phyloP scores from a whole-genome alignment of 2,797 vertebrate genomes.

The Syngnathus rostellatus region DNA sequence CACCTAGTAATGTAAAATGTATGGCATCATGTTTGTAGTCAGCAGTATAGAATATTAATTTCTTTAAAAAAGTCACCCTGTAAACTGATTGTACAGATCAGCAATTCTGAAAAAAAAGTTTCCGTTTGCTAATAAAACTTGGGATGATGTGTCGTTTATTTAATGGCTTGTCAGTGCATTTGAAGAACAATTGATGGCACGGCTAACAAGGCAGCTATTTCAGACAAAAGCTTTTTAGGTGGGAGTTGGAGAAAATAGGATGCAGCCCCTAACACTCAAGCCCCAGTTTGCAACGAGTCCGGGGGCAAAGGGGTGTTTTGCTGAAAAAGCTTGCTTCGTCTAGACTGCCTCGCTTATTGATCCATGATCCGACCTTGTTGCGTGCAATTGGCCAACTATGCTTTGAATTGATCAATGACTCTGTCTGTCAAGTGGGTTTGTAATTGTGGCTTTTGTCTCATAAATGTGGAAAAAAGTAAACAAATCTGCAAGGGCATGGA shows the following conservation, averaged over 20 bases:
- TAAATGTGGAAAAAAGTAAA: too few species aligned
- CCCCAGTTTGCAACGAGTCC: neutral
- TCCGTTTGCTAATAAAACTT: too few species aligned
- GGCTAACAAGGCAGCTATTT: too few species aligned
- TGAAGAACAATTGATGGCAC: too few species aligned
- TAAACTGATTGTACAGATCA: neutral
- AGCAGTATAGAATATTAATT: slow-evolving; percentile 27
- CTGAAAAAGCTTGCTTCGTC: slow-evolving; percentile 1
- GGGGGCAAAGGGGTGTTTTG: neutral
- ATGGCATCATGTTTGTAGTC: slow-evolving; percentile 33
- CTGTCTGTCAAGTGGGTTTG: neutral
- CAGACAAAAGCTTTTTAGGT: neutral
- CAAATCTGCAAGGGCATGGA: too few species aligned
- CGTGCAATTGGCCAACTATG: neutral
- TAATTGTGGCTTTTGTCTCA: slow-evolving; percentile 2
- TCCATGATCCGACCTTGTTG: neutral
- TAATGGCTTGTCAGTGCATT: too few species aligned
- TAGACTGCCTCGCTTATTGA: slow-evolving; percentile 5
- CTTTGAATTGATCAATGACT: neutral
- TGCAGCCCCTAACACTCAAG: neutral
- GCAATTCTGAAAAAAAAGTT: neutral
- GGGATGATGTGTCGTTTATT: too few species aligned
- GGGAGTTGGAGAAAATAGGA: neutral
- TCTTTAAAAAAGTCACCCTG: too few species aligned
- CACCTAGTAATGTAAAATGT: slow-evolving; percentile 34